Evolutionary conservation across 2,113 vertebrate genomes (phyloP).

Genomic region (Clarias macrocephalus): DNA sequence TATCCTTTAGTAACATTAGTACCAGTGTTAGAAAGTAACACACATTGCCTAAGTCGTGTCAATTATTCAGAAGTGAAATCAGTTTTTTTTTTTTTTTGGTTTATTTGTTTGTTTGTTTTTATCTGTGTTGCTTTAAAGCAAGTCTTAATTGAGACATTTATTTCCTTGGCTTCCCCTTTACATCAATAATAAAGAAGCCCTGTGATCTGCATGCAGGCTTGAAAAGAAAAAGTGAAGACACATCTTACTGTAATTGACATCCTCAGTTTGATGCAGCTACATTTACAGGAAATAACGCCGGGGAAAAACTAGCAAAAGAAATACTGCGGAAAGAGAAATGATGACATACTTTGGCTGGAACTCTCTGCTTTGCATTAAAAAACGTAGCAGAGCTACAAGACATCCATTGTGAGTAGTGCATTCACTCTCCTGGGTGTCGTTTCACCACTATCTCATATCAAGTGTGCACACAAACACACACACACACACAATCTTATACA

Average conservation of each 20-base stretch:
- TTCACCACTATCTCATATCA: slow-evolving; percentile 25
- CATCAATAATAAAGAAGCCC: slow-evolving; percentile 41
- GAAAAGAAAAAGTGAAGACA: slow-evolving; percentile 54
- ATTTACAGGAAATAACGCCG: slow-evolving; percentile 59
- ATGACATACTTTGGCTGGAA: background rate
- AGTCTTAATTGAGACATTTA: background rate
- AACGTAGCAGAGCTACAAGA: slow-evolving; percentile 50
- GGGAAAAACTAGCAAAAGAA: slow-evolving; percentile 52
- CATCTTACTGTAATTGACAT: slow-evolving; percentile 52
- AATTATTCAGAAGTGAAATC: background rate
- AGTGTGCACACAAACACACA: background rate
- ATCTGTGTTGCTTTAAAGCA: background rate
- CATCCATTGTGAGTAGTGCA: slow-evolving; percentile 14
- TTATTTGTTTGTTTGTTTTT: background rate
- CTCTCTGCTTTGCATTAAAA: slow-evolving; percentile 22
- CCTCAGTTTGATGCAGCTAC: slow-evolving; percentile 39
- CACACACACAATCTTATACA: slow-evolving; percentile 50
- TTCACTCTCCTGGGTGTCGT: slow-evolving; percentile 33
- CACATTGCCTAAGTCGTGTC: background rate
- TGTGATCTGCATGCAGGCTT: slow-evolving; percentile 12
- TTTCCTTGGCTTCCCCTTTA: slow-evolving; percentile 22
- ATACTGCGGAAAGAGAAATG: slow-evolving; percentile 46
- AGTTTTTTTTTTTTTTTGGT: too few species aligned
- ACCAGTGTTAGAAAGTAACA: background rate
- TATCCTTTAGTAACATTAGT: background rate